These are phyloP conservation scores for Vulpes ferrilata DNA, from an alignment of 2,113 vertebrate species.

Conservation along the genomic window DNA sequence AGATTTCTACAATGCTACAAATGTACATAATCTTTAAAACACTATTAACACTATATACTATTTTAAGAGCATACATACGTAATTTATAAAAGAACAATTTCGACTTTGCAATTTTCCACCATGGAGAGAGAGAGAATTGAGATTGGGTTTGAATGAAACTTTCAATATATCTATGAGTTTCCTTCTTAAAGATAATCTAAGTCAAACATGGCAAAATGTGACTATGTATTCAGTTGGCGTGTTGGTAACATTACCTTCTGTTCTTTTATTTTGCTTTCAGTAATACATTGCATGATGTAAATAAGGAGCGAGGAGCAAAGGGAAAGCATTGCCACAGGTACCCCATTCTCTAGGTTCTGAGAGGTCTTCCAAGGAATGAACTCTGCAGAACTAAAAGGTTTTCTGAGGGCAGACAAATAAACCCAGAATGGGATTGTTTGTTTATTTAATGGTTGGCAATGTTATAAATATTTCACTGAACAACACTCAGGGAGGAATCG, in stretches of 20 bases:
- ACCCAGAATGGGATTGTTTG: slow-evolving; percentile 21
- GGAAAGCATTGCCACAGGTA: not conserved
- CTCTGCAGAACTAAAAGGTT: slow-evolving; percentile 44
- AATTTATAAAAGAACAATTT: not conserved
- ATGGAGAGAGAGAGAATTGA: not conserved
- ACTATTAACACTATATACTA: not conserved
- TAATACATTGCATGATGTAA: not conserved
- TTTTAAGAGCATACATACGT: not conserved
- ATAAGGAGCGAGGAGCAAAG: not conserved
- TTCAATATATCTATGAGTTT: not conserved
- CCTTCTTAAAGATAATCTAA: not conserved
- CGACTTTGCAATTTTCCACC: not conserved
- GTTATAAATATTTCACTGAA: slow-evolving; percentile 76
- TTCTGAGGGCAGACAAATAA: slow-evolving; percentile 52
- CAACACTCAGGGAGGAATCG: slow-evolving; percentile 3
- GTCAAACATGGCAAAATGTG: not conserved
- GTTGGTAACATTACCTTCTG: not conserved
- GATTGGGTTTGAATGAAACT: not conserved
- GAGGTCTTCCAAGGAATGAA: slow-evolving; percentile 45
- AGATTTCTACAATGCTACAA: not conserved
- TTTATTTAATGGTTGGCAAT: slow-evolving; percentile 62
- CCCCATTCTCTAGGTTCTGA: not conserved
- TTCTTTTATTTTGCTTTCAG: not conserved
- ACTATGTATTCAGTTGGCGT: not conserved
- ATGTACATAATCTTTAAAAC: not conserved